Base-by-base conservation (phyloP, 2,113 vertebrate genomes). In the Chloroceryle aenea region DNA sequence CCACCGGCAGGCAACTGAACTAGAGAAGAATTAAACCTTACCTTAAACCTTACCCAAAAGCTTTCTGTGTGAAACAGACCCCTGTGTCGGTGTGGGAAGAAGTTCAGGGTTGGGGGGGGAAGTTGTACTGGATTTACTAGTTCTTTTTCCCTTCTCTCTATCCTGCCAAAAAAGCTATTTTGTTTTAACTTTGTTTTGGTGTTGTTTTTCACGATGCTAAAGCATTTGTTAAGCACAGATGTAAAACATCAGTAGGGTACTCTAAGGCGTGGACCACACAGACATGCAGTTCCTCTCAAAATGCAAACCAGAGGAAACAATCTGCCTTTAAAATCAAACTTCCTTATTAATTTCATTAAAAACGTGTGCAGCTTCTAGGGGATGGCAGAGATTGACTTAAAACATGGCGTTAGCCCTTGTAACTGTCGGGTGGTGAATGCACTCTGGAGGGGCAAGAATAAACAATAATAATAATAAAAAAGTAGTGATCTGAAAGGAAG, bases 191-290 rank as follows among this genome's bases (percentile, higher is more conserved):
- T 90, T 92, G 50, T 5, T 96, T 94, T 95, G 94, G 64, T 91
- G 89, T 95, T 95, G 42, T 81, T 97, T 93, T 96, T 92, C 36
- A 25, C 42, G 47, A 64, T 95, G 83, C 38, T 87, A 43, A 89
- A 91, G 68, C 48, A 12, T 80, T 69, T 38, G 82, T 90, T 83
- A 69, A 85, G 79, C 78, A 76, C 79, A 94, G 89, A 93, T 83
- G 80, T 80, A 61, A 96, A 40, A 43, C 79, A 81, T 85, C 80
- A 59, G 50, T 56, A 71, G 67, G 38, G 32, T 48, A 64, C 83
- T 71, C 72, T 59, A 88, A 95, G 90, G 88, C 66, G 29, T 62
- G 80, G 95, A 94, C 96, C 96, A 97, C 93, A 96, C 95, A 96
- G 85, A 90, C 90, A 53, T 26, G 48, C 47, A 78, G 63, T 64